These are phyloP conservation scores for Dicrostonyx torquatus DNA, from an alignment of 2,797 vertebrate genomes.

Conservation along the genomic window DNA sequence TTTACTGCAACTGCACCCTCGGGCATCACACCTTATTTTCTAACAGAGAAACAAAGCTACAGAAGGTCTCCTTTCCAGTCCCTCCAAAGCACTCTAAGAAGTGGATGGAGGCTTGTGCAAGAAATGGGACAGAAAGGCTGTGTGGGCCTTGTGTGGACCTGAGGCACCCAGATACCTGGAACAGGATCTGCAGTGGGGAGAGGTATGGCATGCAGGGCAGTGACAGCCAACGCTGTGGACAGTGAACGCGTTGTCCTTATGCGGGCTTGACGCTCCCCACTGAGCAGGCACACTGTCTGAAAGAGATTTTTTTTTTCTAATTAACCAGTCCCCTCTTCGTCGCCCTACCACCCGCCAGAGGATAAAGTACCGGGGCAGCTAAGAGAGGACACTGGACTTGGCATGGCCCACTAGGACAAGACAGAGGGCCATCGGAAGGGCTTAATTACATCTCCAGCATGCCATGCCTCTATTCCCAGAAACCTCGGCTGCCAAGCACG, in stretches of 20 bases:
- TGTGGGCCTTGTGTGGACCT: accelerated
- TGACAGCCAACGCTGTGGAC: conserved; percentile 46
- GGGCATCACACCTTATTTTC: conserved; percentile 19
- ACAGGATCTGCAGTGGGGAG: accelerated
- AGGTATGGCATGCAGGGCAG: not conserved
- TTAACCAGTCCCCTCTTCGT: conserved; percentile 80
- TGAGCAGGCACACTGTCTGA: conserved; percentile 71
- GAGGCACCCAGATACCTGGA: not conserved
- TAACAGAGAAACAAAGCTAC: not conserved
- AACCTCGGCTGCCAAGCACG: conserved; percentile 60
- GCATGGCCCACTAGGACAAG: conserved; percentile 56
- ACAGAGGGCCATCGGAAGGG: conserved; percentile 65
- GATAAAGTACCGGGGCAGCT: conserved; percentile 76
- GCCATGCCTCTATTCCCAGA: conserved; percentile 77
- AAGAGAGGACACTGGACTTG: conserved; percentile 78
- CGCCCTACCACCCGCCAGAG: not conserved
- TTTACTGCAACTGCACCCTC: not conserved
- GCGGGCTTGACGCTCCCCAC: conserved; percentile 66
- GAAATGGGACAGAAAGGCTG: not conserved
- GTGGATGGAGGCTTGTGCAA: conserved; percentile 68
- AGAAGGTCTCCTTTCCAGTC: not conserved
- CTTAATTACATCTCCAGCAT: conserved; percentile 80
- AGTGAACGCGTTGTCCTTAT: conserved; percentile 75
- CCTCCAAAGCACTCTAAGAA: conserved; percentile 48
- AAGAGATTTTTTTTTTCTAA: conserved; percentile 80